These are phyloP conservation scores for Volucella inanis DNA, from an alignment of 2,888 invertebrate species.

Conservation along the genomic window DNA sequence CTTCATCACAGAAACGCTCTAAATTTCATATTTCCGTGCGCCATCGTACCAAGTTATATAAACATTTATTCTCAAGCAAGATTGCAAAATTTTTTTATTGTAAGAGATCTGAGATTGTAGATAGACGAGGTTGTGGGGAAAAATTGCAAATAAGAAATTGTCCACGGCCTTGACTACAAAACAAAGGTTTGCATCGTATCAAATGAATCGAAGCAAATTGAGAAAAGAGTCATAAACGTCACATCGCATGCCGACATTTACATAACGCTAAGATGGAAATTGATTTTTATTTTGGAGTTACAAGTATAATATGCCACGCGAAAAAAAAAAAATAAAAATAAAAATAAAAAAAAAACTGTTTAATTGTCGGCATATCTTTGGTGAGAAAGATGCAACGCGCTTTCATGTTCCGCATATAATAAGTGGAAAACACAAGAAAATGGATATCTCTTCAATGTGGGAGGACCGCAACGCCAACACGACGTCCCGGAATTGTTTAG, in stretches of 20 bases:
- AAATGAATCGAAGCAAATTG: neutral
- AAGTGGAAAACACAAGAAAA: constrained; percentile 45
- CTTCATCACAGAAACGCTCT: constrained; percentile 48
- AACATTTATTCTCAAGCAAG: constrained; percentile 51
- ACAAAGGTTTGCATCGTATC: constrained; percentile 20
- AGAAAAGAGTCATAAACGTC: constrained; percentile 38
- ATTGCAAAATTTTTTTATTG: constrained; percentile 59
- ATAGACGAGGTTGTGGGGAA: constrained; percentile 1
- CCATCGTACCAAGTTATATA: constrained; percentile 25
- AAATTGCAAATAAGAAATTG: neutral
- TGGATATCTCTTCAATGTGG: constrained; percentile 38
- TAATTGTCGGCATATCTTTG: constrained; percentile 64
- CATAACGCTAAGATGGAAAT: constrained; percentile 50
- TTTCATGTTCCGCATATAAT: constrained; percentile 60
- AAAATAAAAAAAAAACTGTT: constrained; percentile 12
- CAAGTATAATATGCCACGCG: constrained; percentile 45
- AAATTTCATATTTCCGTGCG: constrained; percentile 40
- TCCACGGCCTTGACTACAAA: constrained; percentile 41
- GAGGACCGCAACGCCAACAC: constrained; percentile 47
- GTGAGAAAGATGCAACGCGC: constrained; percentile 21
- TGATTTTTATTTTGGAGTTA: constrained; percentile 34
- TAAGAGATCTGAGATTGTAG: constrained; percentile 29
- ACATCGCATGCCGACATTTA: constrained; percentile 49
- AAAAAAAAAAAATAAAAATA: constrained; percentile 5
- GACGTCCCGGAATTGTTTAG: constrained; percentile 26